Evolutionary conservation across 1,140 invertebrate genomes (phyloP).

Genomic region (Ptiloglossa arizonensis): DNA sequence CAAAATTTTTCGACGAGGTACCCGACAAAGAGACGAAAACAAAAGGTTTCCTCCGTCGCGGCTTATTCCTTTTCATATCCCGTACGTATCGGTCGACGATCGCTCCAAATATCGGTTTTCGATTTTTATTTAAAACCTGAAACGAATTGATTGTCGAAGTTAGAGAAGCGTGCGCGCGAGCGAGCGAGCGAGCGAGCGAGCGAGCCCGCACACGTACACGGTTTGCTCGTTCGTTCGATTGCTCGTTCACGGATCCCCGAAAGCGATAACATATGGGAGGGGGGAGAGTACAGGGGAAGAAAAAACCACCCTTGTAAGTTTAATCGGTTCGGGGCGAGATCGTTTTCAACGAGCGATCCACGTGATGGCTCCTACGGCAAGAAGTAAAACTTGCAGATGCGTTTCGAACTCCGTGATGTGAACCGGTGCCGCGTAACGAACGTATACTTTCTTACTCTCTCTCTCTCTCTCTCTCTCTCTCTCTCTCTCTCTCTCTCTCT

Average conservation of each 20-base stretch:
- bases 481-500: background rate
- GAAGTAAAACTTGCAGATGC: conserved; percentile 21
- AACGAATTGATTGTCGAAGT: background rate
- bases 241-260: too few species aligned
- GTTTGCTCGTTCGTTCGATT: background rate
- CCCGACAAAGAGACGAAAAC: too few species aligned
- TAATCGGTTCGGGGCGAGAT: background rate
- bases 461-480: background rate
- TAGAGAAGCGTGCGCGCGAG: background rate
- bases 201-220: too few species aligned
- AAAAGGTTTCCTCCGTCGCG: too few species aligned
- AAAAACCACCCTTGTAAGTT: background rate
- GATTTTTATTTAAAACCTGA: background rate
- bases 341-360: conserved; percentile 14
- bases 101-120: background rate
- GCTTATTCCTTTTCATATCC: too few species aligned
- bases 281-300: too few species aligned
- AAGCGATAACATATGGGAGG: background rate
- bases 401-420: background rate
- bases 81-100: too few species aligned
- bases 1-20: too few species aligned
- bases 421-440: conserved; percentile 37
- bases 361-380: background rate
- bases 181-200: too few species aligned
- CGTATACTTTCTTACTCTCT: conserved; percentile 34